phyloP scores from a whole-genome alignment of 2,888 invertebrate species.

The Frankliniella fusca region DNA sequence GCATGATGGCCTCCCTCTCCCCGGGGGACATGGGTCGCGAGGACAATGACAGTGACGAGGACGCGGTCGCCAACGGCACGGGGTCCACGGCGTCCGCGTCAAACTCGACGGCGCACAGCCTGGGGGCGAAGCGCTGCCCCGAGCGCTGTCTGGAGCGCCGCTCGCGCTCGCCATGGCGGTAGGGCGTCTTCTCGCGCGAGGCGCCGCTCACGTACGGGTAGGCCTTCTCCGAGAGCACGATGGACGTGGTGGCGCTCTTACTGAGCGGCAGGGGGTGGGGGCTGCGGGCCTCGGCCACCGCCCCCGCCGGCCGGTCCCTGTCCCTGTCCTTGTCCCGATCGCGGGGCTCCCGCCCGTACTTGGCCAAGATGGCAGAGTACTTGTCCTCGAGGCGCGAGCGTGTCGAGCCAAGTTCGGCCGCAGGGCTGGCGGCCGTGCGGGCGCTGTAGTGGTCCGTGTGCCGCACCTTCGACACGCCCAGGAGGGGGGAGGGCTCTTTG shows the following conservation, averaged over 20 bases:
- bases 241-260: conserved; percentile 66
- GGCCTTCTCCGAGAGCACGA: conserved; percentile 65
- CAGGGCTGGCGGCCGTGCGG: neutral
- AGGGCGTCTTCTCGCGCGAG: conserved; percentile 61
- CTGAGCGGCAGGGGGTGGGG: conserved; percentile 47
- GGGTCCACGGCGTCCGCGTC: conserved; percentile 35
- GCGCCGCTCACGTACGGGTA: conserved; percentile 55
- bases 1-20: conserved; percentile 13
- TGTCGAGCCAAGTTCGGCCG: conserved; percentile 44
- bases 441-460: conserved; percentile 14
- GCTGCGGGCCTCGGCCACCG: neutral
- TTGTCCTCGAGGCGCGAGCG: conserved; percentile 72
- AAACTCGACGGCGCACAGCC: neutral
- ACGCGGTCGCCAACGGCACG: conserved; percentile 9
- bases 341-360: conserved; percentile 50
- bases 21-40: neutral
- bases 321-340: conserved; percentile 48
- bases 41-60: too few relatives aligned
- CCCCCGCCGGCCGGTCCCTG: neutral
- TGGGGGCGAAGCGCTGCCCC: conserved; percentile 51
- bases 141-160: conserved; percentile 50
- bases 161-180: conserved; percentile 47
- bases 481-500: conserved; percentile 31
- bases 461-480: conserved; percentile 13
- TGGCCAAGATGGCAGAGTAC: conserved; percentile 70